Conservation (phyloP, 2,888 invertebrate genomes). For the Lepeophtheirus nordmannii region DNA sequence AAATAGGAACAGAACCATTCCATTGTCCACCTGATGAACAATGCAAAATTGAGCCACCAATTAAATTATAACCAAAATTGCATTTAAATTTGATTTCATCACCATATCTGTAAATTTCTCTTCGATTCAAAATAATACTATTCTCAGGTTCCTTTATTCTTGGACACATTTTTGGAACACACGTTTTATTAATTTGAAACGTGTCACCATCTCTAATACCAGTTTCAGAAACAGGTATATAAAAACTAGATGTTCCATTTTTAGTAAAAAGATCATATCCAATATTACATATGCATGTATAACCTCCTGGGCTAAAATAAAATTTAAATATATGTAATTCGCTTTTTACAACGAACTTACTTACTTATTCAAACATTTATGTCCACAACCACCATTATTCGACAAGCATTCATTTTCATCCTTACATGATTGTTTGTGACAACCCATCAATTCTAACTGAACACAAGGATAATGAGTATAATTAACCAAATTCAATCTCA, state of each 20-base stretch:
- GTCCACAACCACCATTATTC: slow-evolving; percentile 79
- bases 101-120: slow-evolving; percentile 66
- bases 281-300: slow-evolving; percentile 69
- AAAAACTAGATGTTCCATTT: slow-evolving; percentile 78
- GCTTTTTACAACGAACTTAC: no score
- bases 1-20: slow-evolving; percentile 84
- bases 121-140: slow-evolving; percentile 64
- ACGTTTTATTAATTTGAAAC: slow-evolving; percentile 79
- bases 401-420: slow-evolving; percentile 74
- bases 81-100: slow-evolving; percentile 81
- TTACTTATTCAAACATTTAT: slow-evolving; percentile 64
- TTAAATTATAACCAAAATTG: slow-evolving; percentile 81
- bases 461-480: slow-evolving; percentile 69
- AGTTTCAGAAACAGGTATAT: slow-evolving; percentile 61
- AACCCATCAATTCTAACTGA: slow-evolving; percentile 80
- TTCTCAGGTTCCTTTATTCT: slow-evolving; percentile 59
- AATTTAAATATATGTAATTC: no score
- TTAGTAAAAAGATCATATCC: slow-evolving; percentile 71
- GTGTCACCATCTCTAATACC: slow-evolving; percentile 76
- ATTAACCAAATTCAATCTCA: slow-evolving; percentile 58
- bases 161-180: slow-evolving; percentile 83
- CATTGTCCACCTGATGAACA: slow-evolving; percentile 80
- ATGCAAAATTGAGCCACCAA: slow-evolving; percentile 64
- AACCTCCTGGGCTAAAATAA: slow-evolving; percentile 51
- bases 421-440: slow-evolving; percentile 68